phyloP scores from a whole-genome alignment of 92 coral and sea anemone species.

The Porites lobata region DNA sequence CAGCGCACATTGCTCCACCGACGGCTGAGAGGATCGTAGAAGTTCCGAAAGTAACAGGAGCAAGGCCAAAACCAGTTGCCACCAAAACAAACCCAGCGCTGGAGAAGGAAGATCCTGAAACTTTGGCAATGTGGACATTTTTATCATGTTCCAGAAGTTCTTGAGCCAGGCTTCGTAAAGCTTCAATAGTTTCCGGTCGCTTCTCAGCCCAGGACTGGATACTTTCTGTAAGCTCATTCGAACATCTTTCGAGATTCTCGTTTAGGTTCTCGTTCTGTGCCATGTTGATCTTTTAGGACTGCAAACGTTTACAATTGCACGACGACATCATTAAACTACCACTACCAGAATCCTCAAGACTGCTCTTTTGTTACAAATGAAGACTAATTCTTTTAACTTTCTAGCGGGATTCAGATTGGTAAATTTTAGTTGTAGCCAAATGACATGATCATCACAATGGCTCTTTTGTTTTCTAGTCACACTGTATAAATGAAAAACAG shows the following conservation, averaged over 20 bases:
- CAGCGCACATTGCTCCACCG: conserved; percentile 39
- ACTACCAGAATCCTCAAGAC: too few relatives aligned
- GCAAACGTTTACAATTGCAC: too few relatives aligned
- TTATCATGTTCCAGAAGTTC: conserved; percentile 16
- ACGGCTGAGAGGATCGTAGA: conserved; percentile 25
- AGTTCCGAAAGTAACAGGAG: conserved; percentile 32
- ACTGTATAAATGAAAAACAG: too few relatives aligned
- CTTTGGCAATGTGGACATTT: conserved; percentile 23
- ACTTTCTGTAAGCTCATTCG: neutral
- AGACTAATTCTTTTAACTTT: too few relatives aligned
- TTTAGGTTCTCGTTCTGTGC: neutral
- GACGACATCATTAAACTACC: too few relatives aligned
- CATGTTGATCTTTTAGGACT: neutral
- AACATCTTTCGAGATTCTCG: neutral
- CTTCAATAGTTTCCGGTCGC: neutral
- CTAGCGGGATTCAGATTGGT: too few relatives aligned
- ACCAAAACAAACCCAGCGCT: neutral
- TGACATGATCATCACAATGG: too few relatives aligned
- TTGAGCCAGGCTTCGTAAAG: conserved; percentile 18
- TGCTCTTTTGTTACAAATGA: too few relatives aligned
- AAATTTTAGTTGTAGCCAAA: too few relatives aligned
- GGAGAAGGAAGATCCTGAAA: conserved; percentile 14
- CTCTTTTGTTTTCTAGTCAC: too few relatives aligned
- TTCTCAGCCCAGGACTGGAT: conserved; percentile 7
- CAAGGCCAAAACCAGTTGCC: conserved; percentile 12